Evolutionary conservation across 2,888 invertebrate species (phyloP), one percentile per base, ranked within the genome.

Genomic region (Cancer borealis): DNA sequence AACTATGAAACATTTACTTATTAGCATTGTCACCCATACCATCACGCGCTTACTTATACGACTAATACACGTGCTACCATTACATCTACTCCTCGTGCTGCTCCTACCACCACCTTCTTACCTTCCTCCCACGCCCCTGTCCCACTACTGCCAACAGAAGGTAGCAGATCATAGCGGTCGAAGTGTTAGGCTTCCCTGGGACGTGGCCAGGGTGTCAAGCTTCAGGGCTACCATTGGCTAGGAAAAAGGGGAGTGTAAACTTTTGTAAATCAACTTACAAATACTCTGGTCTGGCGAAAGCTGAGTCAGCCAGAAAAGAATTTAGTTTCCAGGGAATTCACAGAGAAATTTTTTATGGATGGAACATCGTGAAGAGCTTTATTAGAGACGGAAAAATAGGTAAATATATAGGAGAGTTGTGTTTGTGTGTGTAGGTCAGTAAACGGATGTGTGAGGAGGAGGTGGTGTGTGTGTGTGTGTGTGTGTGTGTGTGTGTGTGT

Each of bases 211-310:
- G 54, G 91, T 91, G 66, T 45, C 54, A 39, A 54, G 92, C 87
- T 30, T 45, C 88, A 60, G 60, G 49, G n/a, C 54, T 39, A 26
- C 45, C 87, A 30, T 30, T 30, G 79, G 60, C 49, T 60, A 17
- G 54, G 92, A 54, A 92, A 92, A 92, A 92, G 54, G 87, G 88
- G 87, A 88, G 88, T 88, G 92, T 92, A 88, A 92, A 92, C 87
- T 92, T 92, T 88, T 92, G 88, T 92, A 92, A 92, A 92, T 92
- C 92, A 92, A 92, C 92, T 92, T 92, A 92, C 87, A 92, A 92
- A 92, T 92, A 54, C 60, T 92, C 45, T 54, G 30, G 87, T n/a
- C 87, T 26, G 92, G 60, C 88, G 87, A 60, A 39, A 47, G 92
- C 92, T 88, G 88, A 92, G 92, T 92, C 92, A 92, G 92, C 60